These are phyloP conservation scores for Myopa tessellatipennis DNA, from an alignment of 2,888 invertebrate genomes.

Conservation along the genomic window DNA sequence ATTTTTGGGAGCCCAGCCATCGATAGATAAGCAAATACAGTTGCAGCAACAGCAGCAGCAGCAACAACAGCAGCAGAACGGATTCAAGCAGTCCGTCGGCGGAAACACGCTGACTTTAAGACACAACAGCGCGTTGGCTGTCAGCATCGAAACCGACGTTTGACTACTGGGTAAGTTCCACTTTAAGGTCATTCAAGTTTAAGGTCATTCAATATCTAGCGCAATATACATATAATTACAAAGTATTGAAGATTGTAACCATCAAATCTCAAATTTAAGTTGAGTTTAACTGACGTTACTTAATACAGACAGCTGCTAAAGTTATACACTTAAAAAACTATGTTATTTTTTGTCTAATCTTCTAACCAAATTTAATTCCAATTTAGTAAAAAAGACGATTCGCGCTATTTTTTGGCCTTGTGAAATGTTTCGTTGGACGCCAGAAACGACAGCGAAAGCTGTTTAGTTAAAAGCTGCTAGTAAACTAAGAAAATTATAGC, in stretches of 20 bases:
- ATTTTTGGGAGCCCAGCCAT: conserved; percentile 67
- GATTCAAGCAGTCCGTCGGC: conserved; percentile 61
- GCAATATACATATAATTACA: no score
- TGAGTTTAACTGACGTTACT: no score
- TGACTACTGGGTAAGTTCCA: conserved; percentile 85
- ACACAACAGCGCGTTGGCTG: conserved; percentile 85
- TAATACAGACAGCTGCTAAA: not conserved
- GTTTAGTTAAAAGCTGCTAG: conserved; percentile 54
- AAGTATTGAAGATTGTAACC: conserved; percentile 13
- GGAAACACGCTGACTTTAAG: conserved; percentile 78
- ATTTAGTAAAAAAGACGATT: conserved; percentile 67
- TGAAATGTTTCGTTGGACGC: conserved; percentile 68
- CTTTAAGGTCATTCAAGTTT: not conserved
- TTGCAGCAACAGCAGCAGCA: conserved; percentile 55
- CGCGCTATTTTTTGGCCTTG: conserved; percentile 68
- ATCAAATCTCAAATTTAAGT: no score
- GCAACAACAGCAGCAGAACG: conserved; percentile 58
- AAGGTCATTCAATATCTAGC: not conserved
- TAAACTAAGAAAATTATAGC: conserved; percentile 52
- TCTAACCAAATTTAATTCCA: conserved; percentile 43
- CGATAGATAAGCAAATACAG: conserved; percentile 60
- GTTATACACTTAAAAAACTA: not conserved
- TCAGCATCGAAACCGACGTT: conserved; percentile 95
- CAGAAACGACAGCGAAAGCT: conserved; percentile 69
- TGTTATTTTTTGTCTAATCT: conserved; percentile 19